Percentiles rank a stretch among this genome's conserved stretches.
These are phyloP conservation scores for Xiphorhynchus elegans DNA, from an alignment of 2,113 vertebrate species.

Conservation along the genomic window DNA sequence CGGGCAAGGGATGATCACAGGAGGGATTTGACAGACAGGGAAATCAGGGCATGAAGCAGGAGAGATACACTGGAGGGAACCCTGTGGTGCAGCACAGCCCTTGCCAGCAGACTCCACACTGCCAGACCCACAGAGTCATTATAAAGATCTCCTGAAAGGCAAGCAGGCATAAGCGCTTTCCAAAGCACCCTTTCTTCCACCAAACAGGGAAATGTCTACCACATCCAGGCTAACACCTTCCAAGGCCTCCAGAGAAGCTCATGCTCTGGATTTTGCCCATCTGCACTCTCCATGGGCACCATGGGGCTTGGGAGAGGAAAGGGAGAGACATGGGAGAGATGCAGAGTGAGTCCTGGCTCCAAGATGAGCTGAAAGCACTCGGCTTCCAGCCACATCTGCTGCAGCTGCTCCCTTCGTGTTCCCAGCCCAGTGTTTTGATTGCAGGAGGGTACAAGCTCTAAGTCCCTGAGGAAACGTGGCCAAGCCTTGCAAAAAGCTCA, in stretches of 20 bases:
- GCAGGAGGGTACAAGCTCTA: background rate
- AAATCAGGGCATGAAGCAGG: fast-evolving
- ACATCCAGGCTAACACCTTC: background rate
- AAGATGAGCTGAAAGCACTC: background rate
- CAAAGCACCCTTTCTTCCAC: background rate
- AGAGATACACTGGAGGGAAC: background rate
- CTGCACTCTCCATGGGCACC: background rate
- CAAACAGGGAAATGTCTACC: background rate
- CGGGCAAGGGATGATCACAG: fast-evolving
- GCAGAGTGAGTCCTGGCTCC: background rate
- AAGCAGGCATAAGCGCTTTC: fast-evolving
- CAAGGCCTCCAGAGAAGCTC: background rate
- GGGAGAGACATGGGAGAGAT: background rate
- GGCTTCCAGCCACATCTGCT: background rate
- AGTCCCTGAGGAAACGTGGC: background rate
- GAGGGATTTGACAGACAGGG: background rate
- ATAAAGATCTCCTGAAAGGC: background rate
- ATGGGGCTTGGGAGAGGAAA: background rate
- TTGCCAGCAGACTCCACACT: fast-evolving
- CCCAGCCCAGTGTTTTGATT: background rate
- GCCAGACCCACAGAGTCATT: background rate
- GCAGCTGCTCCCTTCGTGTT: background rate
- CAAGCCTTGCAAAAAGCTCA: background rate
- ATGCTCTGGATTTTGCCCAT: background rate
- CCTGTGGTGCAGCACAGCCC: background rate